Evolutionary conservation across 2,797 vertebrate genomes (phyloP).

Genomic region (Euthynnus affinis): DNA sequence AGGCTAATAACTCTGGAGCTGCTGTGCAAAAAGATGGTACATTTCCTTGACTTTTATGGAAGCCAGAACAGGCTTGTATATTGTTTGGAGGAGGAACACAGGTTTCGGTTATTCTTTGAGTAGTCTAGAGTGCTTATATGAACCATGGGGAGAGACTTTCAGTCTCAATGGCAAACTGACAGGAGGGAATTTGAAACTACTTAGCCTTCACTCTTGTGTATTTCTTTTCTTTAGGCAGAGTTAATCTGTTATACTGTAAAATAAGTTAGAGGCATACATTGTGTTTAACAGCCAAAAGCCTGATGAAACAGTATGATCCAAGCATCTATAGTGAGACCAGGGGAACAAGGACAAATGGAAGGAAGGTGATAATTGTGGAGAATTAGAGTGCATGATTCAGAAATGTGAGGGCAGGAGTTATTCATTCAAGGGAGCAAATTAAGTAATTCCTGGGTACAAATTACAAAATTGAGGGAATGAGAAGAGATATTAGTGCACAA

Average conservation of each 20-base stretch:
- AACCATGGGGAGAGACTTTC: slow-evolving; percentile 42
- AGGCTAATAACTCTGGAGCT: slow-evolving; percentile 83
- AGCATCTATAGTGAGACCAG: background rate
- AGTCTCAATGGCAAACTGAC: slow-evolving; percentile 36
- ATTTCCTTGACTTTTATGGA: slow-evolving; percentile 76
- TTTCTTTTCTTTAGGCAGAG: slow-evolving; percentile 27
- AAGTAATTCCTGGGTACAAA: too few species aligned
- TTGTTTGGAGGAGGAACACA: slow-evolving; percentile 60
- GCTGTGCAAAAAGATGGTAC: slow-evolving; percentile 74
- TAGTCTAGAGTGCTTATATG: slow-evolving; percentile 49
- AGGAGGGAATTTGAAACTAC: slow-evolving; percentile 39
- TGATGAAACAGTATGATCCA: slow-evolving; percentile 23
- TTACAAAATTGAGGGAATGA: slow-evolving; percentile 2
- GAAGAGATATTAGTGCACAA: background rate
- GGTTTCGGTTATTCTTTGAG: slow-evolving; percentile 46
- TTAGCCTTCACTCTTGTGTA: slow-evolving; percentile 36
- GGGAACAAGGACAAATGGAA: slow-evolving; percentile 24
- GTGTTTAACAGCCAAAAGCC: slow-evolving; percentile 13
- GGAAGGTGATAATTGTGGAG: slow-evolving; percentile 30
- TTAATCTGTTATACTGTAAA: slow-evolving; percentile 30
- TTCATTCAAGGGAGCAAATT: slow-evolving; percentile 35
- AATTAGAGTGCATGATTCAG: slow-evolving; percentile 33
- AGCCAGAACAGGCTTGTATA: slow-evolving; percentile 60
- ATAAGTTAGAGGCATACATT: background rate
- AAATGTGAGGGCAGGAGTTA: slow-evolving; percentile 25